Conservation (phyloP, 2,888 invertebrate genomes). For the Drosophila tanythrix region DNA sequence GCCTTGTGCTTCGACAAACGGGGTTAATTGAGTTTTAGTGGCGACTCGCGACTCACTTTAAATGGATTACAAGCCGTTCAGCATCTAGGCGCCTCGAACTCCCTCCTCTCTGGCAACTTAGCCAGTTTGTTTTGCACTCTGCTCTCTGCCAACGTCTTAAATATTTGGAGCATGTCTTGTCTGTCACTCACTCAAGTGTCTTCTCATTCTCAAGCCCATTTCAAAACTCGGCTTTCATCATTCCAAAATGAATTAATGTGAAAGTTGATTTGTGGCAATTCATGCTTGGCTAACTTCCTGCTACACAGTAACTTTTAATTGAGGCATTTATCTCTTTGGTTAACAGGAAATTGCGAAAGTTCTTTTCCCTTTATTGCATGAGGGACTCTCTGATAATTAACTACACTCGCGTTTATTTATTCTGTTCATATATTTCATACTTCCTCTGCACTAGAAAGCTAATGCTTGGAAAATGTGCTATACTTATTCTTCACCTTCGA, state of each 20-base stretch:
- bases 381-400: constrained; percentile 8
- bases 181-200: constrained; percentile 57
- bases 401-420: background rate
- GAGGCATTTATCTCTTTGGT: constrained; percentile 42
- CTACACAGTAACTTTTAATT: constrained; percentile 69
- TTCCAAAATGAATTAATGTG: constrained; percentile 69
- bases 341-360: constrained; percentile 72
- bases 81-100: background rate
- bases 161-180: constrained; percentile 69
- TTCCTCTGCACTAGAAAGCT: background rate
- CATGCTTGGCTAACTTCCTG: constrained; percentile 59
- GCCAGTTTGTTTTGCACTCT: constrained; percentile 66
- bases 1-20: constrained; percentile 66
- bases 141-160: constrained; percentile 48
- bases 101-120: constrained; percentile 19
- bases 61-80: constrained; percentile 72
- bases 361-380: constrained; percentile 18
- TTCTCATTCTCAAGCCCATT: background rate
- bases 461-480: background rate
- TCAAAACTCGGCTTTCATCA: constrained; percentile 36
- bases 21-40: constrained; percentile 83
- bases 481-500: background rate
- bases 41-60: constrained; percentile 73
- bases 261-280: constrained; percentile 78
- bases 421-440: background rate